Evolutionary conservation across 2,797 vertebrate genomes (phyloP).

Genomic region (Manis javanica): DNA sequence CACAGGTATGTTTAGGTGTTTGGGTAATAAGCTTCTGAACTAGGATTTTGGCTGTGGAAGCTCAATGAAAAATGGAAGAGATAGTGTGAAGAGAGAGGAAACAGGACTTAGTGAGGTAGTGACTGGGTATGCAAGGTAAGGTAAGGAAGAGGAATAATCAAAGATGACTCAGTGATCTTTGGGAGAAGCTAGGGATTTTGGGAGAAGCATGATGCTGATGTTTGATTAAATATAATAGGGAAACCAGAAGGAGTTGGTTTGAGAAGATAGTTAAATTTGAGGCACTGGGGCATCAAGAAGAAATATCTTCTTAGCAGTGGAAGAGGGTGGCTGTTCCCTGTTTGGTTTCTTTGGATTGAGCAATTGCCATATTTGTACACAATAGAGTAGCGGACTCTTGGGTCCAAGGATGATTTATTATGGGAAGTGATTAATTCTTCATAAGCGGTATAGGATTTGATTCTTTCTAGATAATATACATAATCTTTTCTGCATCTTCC

Average conservation of each 20-base stretch:
- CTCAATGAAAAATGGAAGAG: neutral
- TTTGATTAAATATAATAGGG: neutral
- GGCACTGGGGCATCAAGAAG: neutral
- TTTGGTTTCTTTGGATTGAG: neutral
- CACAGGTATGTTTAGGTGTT: neutral
- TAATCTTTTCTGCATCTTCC: neutral
- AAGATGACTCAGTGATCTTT: neutral
- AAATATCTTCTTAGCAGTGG: neutral
- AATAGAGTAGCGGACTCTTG: neutral
- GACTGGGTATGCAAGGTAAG: neutral
- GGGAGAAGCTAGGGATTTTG: neutral
- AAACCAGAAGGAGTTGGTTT: neutral
- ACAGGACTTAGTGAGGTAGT: neutral
- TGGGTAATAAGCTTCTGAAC: neutral
- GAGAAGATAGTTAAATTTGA: neutral
- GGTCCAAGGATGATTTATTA: neutral
- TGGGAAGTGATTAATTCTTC: neutral
- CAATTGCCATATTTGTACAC: neutral
- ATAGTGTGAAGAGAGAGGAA: neutral
- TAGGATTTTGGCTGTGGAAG: neutral
- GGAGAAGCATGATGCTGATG: neutral
- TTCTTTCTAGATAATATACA: neutral
- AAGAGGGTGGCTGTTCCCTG: neutral
- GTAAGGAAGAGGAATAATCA: neutral
- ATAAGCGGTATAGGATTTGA: neutral